Conservation (phyloP, 2,888 invertebrate genomes). For the Acronicta psi region DNA sequence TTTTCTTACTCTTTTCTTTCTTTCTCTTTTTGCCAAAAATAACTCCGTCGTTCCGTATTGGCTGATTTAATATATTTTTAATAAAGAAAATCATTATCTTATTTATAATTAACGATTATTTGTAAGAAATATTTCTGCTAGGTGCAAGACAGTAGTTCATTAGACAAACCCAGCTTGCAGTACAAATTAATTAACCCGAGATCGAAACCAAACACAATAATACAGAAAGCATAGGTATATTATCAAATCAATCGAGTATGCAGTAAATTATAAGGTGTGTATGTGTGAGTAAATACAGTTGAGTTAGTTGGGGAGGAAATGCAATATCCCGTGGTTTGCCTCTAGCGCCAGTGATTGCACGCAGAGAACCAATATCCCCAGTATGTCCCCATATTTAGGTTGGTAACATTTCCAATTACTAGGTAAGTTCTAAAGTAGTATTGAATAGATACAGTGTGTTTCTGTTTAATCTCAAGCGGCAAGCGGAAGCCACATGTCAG, state of each 20-base stretch:
- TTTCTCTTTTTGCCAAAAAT: too few species aligned
- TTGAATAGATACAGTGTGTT: too few species aligned
- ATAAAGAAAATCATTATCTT: too few species aligned
- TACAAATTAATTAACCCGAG: constrained; percentile 13
- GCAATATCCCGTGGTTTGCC: constrained; percentile 41
- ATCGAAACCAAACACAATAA: constrained; percentile 8
- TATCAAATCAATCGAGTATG: constrained; percentile 13
- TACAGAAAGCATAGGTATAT: not conserved
- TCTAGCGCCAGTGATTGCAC: constrained; percentile 27
- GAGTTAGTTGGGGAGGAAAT: constrained; percentile 32
- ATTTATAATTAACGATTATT: too few species aligned
- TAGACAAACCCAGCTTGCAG: not conserved
- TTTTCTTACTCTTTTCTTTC: too few species aligned
- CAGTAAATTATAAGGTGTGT: constrained; percentile 15
- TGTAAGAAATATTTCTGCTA: too few species aligned
- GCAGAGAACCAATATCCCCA: constrained; percentile 38
- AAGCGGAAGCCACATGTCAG: too few species aligned
- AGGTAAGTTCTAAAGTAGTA: too few species aligned
- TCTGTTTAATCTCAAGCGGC: too few species aligned
- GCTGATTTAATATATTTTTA: too few species aligned
- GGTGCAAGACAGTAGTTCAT: too few species aligned
- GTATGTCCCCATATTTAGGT: not conserved
- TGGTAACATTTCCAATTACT: constrained; percentile 12
- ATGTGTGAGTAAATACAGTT: constrained; percentile 4
- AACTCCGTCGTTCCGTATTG: too few species aligned